Conservation (phyloP, 2,113 vertebrate genomes). For the Diphyllodes magnificus region DNA sequence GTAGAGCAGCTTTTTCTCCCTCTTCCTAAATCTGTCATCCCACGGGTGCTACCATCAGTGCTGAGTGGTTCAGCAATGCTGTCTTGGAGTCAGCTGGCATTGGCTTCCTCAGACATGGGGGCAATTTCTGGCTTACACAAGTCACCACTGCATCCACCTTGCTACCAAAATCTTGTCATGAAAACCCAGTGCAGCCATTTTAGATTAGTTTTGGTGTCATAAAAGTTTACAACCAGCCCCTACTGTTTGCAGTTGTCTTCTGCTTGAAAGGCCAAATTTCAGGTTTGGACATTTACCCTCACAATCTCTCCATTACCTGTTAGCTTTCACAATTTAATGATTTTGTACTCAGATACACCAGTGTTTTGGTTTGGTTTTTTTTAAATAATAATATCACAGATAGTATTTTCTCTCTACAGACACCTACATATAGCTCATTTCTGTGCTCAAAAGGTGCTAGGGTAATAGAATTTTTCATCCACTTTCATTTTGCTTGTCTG, state of each 20-base stretch:
- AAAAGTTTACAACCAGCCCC: background rate
- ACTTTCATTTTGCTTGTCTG: background rate
- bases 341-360: background rate
- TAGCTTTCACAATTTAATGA: background rate
- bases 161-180: background rate
- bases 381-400: background rate
- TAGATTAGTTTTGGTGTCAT: background rate
- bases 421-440: background rate
- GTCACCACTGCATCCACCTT: rapidly evolving
- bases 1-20: background rate
- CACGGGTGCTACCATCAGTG: rapidly evolving
- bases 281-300: background rate
- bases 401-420: background rate
- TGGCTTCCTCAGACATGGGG: rapidly evolving
- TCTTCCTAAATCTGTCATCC: background rate
- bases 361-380: background rate
- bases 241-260: background rate
- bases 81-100: rapidly evolving
- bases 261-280: background rate
- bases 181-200: background rate
- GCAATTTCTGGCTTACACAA: background rate
- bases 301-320: background rate
- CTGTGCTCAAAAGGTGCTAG: background rate
- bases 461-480: background rate
- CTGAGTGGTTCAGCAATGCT: rapidly evolving